A percentile compares a stretch with the other conserved stretches of the same genome.
These are phyloP conservation scores for Lacerta bilineata DNA, from an alignment of 2,797 vertebrate genomes.

Conservation along the genomic window DNA sequence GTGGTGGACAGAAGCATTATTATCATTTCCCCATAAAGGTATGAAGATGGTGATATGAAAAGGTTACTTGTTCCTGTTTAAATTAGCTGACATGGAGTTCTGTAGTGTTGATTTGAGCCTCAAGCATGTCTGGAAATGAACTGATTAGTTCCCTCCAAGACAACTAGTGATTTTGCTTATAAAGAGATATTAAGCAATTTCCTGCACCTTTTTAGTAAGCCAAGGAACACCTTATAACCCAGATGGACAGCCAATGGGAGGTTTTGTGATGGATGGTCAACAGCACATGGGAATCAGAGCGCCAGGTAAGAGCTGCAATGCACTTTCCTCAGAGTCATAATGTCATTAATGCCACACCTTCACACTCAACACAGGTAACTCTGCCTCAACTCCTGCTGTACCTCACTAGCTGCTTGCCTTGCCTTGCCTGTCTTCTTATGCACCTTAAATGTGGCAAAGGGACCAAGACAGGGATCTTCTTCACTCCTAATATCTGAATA, in stretches of 20 bases:
- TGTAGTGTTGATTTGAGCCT: conserved; percentile 1
- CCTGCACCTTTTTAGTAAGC: conserved; percentile 92
- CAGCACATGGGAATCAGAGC: conserved; percentile 99
- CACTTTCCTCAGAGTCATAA: conserved; percentile 13
- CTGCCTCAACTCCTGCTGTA: conserved; percentile 57
- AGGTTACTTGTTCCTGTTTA: not conserved
- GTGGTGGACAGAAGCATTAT: not conserved
- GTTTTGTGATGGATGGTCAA: conserved; percentile 99
- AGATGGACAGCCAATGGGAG: conserved; percentile 98
- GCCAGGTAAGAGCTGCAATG: conserved; percentile 88
- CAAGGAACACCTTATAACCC: conserved; percentile 99
- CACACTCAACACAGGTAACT: conserved; percentile 79
- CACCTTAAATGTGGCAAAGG: conserved; percentile 70
- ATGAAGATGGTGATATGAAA: conserved; percentile 9
- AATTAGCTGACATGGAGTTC: conserved; percentile 5
- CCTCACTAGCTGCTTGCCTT: conserved; percentile 72
- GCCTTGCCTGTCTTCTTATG: conserved; percentile 81
- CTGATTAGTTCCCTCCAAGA: conserved; percentile 23
- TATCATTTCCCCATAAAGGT: conserved; percentile 13
- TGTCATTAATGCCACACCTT: conserved; percentile 44
- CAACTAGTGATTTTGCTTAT: conserved; percentile 17
- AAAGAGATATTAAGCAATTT: conserved; percentile 51
- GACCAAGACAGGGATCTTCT: conserved; percentile 72
- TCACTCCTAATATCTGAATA: conserved; percentile 56
- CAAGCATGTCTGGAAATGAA: not conserved